Evolutionary conservation across 2,797 vertebrate species (phyloP), one percentile per base, ranked within the genome.

Genomic region (Cichlasoma orientale): DNA sequence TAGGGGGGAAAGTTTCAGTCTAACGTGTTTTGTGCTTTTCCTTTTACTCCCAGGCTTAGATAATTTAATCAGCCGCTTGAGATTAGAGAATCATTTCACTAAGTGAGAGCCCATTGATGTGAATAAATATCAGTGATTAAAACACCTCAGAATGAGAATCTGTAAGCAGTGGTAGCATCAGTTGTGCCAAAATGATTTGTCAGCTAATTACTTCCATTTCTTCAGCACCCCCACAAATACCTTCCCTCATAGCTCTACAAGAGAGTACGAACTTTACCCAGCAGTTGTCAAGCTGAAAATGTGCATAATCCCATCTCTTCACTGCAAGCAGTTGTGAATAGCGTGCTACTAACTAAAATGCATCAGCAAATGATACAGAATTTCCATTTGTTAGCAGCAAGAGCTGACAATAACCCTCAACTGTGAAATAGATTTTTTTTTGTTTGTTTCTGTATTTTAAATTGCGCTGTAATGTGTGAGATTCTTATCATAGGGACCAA

Each of bases 31-130:
- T 76, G 38, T 38, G 59, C 41, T 77, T 77, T 56, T 73, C 75
- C 82, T 76, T 27, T 82, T 69, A 87, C 77, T 83, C 56, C 69
- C 41, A 79, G 82, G 71, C 27, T 75, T 80, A 61, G 68, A 82
- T 91, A 88, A 93, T 92, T 90, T 82, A 93, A 91, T 94, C 85
- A 91, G 77, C 78, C 59, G 72, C 77, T 84, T 76, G 88, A 94
- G 90, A 93, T 92, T 92, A 92, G 83, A 88, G 92, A 89, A 83
- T 85, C 5, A 90, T 93, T 89, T 86, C 82, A 79, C 72, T 56
- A 23, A 59, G 89, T 88, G 90, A 93, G 89, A 93, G 93, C 92
- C 82, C 88, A 81, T 56, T 88, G 79, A 29, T 89, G 87, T 79
- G 80, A 85, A 82, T 89, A 89, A 90, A 91, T 88, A 92, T 89